These are phyloP conservation scores for Grantiella picta DNA, from an alignment of 2,113 vertebrate species.

Conservation along the genomic window DNA sequence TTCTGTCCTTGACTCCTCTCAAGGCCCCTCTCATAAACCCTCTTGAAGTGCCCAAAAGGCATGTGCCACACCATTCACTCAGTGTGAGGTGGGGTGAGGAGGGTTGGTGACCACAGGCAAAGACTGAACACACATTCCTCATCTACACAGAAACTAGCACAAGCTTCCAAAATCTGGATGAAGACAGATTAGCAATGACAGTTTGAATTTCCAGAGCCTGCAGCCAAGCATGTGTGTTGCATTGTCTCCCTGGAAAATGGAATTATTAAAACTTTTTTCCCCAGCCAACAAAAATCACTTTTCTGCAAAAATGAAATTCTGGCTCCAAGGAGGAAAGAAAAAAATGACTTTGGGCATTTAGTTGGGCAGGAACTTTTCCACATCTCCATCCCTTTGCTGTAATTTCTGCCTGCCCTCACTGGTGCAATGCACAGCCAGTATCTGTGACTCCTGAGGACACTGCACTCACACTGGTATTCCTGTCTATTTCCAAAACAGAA, in stretches of 20 bases:
- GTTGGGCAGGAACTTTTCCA: not conserved
- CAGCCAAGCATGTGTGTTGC: not conserved
- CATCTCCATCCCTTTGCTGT: not conserved
- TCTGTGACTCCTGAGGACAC: not conserved
- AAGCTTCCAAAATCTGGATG: not conserved
- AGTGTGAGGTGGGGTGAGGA: not conserved
- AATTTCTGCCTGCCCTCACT: not conserved
- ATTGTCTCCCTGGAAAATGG: not conserved
- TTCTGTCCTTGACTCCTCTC: not conserved
- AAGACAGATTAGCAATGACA: not conserved
- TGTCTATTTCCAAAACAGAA: not conserved
- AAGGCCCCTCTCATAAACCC: not conserved
- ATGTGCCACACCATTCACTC: not conserved
- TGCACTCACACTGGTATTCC: not conserved
- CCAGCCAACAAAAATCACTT: not conserved
- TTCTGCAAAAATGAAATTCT: not conserved
- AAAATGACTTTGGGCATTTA: not conserved
- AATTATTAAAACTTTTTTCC: not conserved
- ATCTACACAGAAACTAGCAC: not conserved
- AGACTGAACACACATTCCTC: not conserved
- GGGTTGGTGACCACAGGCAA: not conserved
- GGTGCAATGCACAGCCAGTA: not conserved
- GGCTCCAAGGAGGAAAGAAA: not conserved
- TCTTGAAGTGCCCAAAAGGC: conserved; percentile 68
- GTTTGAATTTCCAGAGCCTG: not conserved